phyloP scores from a whole-genome alignment of 2,113 vertebrate species.

The Sapayoa aenigma region DNA sequence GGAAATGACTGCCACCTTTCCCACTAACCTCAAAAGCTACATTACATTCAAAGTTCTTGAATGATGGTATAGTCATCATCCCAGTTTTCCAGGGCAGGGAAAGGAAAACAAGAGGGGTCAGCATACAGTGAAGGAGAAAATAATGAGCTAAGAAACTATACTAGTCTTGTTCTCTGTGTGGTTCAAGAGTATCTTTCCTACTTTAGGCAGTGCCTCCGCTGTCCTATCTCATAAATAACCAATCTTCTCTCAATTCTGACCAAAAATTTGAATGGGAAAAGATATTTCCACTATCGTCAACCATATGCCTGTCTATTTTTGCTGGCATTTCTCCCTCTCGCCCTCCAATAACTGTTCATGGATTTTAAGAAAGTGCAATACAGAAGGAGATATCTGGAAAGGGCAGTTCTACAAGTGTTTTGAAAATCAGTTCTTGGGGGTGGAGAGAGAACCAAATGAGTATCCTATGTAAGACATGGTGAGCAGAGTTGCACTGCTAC shows the following conservation, averaged over 20 bases:
- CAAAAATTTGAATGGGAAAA: not conserved
- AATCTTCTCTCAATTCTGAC: not conserved
- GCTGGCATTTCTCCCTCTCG: not conserved
- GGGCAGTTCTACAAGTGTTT: not conserved
- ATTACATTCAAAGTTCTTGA: not conserved
- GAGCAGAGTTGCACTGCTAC: not conserved
- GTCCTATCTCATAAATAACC: not conserved
- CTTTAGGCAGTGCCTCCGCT: not conserved
- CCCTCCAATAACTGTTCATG: not conserved
- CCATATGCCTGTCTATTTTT: not conserved
- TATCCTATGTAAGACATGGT: fast-evolving
- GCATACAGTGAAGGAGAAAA: not conserved
- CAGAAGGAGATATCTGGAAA: not conserved
- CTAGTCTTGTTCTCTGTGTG: not conserved
- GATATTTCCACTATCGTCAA: not conserved
- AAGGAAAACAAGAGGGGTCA: not conserved
- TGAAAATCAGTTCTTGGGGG: not conserved
- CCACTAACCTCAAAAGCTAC: not conserved
- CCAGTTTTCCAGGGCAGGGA: not conserved
- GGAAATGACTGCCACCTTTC: not conserved
- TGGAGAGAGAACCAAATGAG: not conserved
- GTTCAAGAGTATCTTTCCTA: not conserved
- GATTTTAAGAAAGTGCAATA: not conserved
- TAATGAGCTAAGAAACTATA: not conserved
- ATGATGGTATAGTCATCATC: not conserved